phyloP scores from a whole-genome alignment of 2,113 vertebrate genomes.

The Archocentrus centrarchus region DNA sequence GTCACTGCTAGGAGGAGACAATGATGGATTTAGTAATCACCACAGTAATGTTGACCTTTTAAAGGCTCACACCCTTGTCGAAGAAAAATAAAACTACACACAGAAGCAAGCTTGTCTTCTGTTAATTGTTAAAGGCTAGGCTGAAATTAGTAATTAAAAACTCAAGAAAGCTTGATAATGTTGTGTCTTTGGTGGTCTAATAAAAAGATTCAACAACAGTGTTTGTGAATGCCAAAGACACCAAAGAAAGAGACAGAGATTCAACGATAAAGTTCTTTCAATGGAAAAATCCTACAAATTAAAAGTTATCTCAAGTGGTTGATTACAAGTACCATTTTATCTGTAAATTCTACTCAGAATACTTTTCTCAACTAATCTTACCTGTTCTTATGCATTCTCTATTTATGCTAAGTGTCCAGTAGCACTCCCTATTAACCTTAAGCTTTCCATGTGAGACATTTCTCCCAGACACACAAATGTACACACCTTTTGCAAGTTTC shows the following conservation, averaged over 20 bases:
- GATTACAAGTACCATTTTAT: not conserved
- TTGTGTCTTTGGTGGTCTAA: not conserved
- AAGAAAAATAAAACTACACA: slow-evolving; percentile 18
- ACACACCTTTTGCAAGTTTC: slow-evolving; percentile 63
- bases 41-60: slow-evolving; percentile 25
- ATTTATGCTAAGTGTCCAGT: slow-evolving; percentile 14
- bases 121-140: slow-evolving; percentile 10
- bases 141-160: slow-evolving; percentile 21
- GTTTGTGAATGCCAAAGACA: not conserved
- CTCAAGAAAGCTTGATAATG: not conserved
- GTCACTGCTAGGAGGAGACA: slow-evolving; percentile 1
- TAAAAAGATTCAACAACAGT: not conserved
- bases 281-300: not conserved
- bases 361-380: slow-evolving; percentile 17
- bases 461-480: slow-evolving; percentile 36
- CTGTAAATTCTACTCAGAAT: slow-evolving; percentile 1
- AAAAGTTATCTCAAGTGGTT: not conserved
- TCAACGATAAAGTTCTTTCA: not conserved
- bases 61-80: not conserved
- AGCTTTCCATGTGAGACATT: slow-evolving; percentile 21
- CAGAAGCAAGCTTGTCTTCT: not conserved
- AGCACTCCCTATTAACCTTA: slow-evolving; percentile 37
- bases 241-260: not conserved
- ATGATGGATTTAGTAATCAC: slow-evolving; percentile 16
- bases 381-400: not conserved